These are phyloP conservation scores for Rostratula benghalensis DNA, from an alignment of 2,113 vertebrate species.

Conservation along the genomic window DNA sequence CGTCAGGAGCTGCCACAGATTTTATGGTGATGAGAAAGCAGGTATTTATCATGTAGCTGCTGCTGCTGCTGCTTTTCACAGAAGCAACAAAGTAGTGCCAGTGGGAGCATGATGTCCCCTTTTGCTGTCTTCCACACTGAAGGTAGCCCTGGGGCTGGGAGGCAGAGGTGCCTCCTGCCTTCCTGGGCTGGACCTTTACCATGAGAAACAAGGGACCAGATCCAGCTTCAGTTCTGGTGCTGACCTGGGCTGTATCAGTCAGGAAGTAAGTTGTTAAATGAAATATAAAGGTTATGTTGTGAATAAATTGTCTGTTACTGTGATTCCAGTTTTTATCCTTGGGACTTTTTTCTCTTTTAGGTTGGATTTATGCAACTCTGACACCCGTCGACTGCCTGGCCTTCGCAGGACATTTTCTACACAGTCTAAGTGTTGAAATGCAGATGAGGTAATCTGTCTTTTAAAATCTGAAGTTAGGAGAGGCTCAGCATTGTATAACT, in stretches of 20 bases:
- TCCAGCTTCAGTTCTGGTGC: background rate
- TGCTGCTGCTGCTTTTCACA: background rate
- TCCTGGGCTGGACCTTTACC: background rate
- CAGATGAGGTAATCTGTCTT: constrained; percentile 88
- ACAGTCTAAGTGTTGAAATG: constrained; percentile 96
- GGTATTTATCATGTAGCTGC: background rate
- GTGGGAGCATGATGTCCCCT: background rate
- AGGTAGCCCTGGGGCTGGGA: background rate
- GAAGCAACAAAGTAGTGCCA: background rate
- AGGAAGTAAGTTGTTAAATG: background rate
- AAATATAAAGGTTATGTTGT: background rate
- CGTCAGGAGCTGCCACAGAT: background rate
- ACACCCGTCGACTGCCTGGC: constrained; percentile 96
- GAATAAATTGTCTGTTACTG: background rate
- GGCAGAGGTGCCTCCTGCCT: background rate
- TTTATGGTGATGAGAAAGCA: background rate
- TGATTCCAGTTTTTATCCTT: background rate
- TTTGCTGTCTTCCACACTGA: background rate
- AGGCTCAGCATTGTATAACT: background rate
- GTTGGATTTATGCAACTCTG: constrained; percentile 97
- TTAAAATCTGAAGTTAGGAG: background rate
- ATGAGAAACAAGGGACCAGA: background rate
- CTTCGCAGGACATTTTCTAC: constrained; percentile 95
- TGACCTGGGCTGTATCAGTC: background rate
- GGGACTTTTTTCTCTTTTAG: constrained; percentile 67